phyloP scores from a whole-genome alignment of 1,140 invertebrate species.

The Eciton burchellii region DNA sequence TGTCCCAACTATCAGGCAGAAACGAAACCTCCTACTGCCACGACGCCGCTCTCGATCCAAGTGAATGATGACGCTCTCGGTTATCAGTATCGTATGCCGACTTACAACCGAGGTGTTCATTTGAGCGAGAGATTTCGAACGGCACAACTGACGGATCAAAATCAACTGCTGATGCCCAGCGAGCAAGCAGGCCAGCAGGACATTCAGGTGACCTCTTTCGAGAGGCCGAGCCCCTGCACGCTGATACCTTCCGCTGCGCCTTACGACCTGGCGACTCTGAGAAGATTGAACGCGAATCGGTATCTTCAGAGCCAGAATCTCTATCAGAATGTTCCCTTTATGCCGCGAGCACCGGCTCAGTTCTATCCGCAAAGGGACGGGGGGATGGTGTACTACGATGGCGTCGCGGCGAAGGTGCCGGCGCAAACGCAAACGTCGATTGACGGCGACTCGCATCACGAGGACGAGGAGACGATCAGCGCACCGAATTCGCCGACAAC shows the following conservation, averaged over 20 bases:
- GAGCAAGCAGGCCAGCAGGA: conserved; percentile 60
- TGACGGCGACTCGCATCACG: conserved; percentile 70
- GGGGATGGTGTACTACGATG: conserved; percentile 76
- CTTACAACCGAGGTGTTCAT: conserved; percentile 20
- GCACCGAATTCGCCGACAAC: conserved; percentile 55
- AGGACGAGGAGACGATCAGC: conserved; percentile 59
- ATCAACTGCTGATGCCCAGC: conserved; percentile 59
- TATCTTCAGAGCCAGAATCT: conserved; percentile 65
- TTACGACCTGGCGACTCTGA: conserved; percentile 72
- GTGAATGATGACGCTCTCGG: conserved; percentile 68
- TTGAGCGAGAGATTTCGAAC: conserved; percentile 36
- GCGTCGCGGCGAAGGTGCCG: conserved; percentile 73
- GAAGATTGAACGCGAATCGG: conserved; percentile 70
- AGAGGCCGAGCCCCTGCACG: conserved; percentile 80
- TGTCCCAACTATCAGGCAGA: conserved; percentile 37
- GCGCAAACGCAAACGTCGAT: conserved; percentile 79
- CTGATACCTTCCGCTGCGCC: conserved; percentile 73
- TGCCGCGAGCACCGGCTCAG: conserved; percentile 58
- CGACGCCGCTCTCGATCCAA: conserved; percentile 75
- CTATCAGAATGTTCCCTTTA: conserved; percentile 76
- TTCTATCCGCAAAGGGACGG: conserved; percentile 69
- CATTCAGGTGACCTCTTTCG: conserved; percentile 82
- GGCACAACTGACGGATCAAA: conserved; percentile 29
- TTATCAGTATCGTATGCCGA: conserved; percentile 27
- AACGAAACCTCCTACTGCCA: conserved; percentile 36